These are phyloP conservation scores for Crypturellus tataupa DNA, from an alignment of 2,797 vertebrate species.

Conservation along the genomic window DNA sequence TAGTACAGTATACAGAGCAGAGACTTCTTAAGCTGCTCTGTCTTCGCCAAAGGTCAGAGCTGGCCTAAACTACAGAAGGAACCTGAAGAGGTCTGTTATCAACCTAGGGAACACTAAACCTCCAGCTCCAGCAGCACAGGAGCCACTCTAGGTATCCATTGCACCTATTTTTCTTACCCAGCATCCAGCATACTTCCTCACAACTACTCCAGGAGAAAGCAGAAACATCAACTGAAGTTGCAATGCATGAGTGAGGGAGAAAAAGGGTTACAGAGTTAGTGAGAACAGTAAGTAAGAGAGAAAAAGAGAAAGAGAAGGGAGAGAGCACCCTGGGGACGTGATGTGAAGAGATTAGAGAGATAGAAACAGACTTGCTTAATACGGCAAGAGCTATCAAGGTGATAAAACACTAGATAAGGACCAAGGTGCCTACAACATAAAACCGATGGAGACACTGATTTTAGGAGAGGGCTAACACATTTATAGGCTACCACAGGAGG, in stretches of 20 bases:
- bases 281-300: neutral
- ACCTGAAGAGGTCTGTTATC: neutral
- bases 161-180: neutral
- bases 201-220: neutral
- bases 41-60: neutral
- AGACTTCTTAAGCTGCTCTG: neutral
- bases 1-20: rapidly evolving
- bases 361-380: constrained; percentile 39
- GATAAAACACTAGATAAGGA: constrained; percentile 52
- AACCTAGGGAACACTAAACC: neutral
- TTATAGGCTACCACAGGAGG: neutral
- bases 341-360: constrained; percentile 39
- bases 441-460: neutral
- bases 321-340: constrained; percentile 6
- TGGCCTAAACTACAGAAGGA: neutral
- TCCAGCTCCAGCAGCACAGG: neutral
- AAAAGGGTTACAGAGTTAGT: neutral
- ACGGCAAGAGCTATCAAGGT: constrained; percentile 55
- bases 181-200: neutral
- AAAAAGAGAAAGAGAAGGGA: neutral
- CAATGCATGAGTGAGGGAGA: neutral
- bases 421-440: constrained; percentile 36
- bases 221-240: neutral
- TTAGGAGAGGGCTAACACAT: neutral
- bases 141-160: neutral